Evolutionary conservation across 2,888 invertebrate species (phyloP), one percentile per base, ranked within the genome.

Genomic region (Cryptophagus acutangulus): DNA sequence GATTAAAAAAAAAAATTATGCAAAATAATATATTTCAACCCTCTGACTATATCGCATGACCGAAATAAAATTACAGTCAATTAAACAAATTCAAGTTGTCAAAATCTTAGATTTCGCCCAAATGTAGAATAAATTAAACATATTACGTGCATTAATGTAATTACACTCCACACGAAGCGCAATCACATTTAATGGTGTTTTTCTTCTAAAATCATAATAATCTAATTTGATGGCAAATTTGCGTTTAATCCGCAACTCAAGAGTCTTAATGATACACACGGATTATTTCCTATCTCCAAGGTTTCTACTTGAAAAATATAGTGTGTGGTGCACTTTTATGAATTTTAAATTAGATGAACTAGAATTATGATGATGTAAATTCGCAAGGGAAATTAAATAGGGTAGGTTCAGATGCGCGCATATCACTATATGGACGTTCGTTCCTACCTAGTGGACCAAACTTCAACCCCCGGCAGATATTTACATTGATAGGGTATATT

Each of bases 331-430:
- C 53, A 53, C 50, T 56, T 55, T 54, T 56, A 55, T 55, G 54
- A 57, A 57, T 57, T 57, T 57, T 54, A 53, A 55, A 58, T 58
- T 57, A 49, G 54, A 53, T n/a, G n/a, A n/a, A n/a, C 56, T 52
- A 54, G 58, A 54, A 52, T 55, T 58, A 58, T 53, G 55, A 53
- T 50, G 55, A 54, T 55, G 53, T 45, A 40, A 42, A 46, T 37
- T 52, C 56, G 38, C 58, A 33, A 29, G 56, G 58, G 58, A 56
- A 55, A 57, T 53, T 55, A 56, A 52, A 48, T 38, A 29, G 45
- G 47, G 45, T 44, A 15, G 47, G 41, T 44, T 14, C 38, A 39
- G 41, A 46, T 35, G 26, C 46, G 12, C 26, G 12, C 12, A 26
- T n/a, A 26, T 26, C n/a, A 26, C 26, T 20, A 20, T 20, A 20